phyloP scores from a whole-genome alignment of 2,113 vertebrate species.

The Nestor notabilis region DNA sequence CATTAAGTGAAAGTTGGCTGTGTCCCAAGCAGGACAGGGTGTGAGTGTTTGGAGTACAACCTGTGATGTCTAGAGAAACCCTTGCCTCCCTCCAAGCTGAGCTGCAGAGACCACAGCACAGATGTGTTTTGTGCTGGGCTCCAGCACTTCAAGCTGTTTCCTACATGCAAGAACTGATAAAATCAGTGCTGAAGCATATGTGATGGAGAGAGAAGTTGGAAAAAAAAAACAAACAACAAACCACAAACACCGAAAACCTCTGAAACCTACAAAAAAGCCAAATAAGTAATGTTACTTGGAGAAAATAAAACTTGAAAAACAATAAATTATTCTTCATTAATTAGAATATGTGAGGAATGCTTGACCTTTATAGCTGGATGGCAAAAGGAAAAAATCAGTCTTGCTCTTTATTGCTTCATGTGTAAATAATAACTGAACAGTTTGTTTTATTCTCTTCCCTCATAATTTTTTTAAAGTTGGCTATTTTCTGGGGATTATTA shows the following conservation, averaged over 20 bases:
- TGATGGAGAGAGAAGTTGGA: background rate
- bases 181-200: background rate
- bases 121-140: background rate
- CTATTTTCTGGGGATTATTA: background rate
- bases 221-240: background rate
- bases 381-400: background rate
- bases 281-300: background rate
- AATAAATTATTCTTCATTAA: background rate
- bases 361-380: background rate
- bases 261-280: background rate
- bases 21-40: background rate
- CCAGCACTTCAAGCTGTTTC: background rate
- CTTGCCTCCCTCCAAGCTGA: background rate
- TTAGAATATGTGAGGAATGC: background rate
- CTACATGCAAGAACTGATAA: background rate
- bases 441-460: background rate
- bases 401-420: background rate
- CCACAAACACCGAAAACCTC: background rate
- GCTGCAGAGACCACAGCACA: background rate
- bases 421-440: background rate
- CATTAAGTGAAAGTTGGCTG: background rate
- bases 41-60: background rate
- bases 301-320: background rate
- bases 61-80: background rate
- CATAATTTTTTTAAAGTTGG: rapidly evolving